Evolutionary conservation across 2,113 vertebrate genomes (phyloP), one percentile per base, ranked within the genome.

Genomic region (Zosterops lateralis): DNA sequence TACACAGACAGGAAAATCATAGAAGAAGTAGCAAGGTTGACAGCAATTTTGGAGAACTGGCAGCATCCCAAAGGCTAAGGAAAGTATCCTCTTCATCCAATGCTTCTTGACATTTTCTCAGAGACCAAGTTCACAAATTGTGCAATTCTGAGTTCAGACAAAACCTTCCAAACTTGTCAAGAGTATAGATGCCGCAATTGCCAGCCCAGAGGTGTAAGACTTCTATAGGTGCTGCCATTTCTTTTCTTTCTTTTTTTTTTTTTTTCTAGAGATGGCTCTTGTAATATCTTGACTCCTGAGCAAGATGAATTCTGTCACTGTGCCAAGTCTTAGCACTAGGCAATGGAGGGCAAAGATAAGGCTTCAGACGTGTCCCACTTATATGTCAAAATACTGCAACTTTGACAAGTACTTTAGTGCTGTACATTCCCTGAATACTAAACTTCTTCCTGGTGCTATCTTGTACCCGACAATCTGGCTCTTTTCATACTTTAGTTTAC

Each of bases 331-430:
- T 84, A 81, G 74, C 78, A 70, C 87, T 24, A 94, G 74, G 90
- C 94, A 88, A 88, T 51, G 79, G 76, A 89, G 75, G 84, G 81
- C 93, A 95, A 84, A 93, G 85, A 91, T 89, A 89, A 94, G 91
- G 64, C 91, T 95, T 96, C 93, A 95, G 92, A 92, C 42, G 5
- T 89, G 80, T 87, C 81, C 94, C 92, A 87, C 67, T 95, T 93
- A 70, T 47, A 64, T 67, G 92, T 92, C 92, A 96, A 96, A 95
- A 94, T 87, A 89, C 67, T 78, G 92, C 92, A 87, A 80, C 84
- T 64, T 10, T 96, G 92, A 89, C 90, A 95, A 96, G 84, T 84
- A 87, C 77, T 93, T 96, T 64, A 94, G 89, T 71, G 77, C 56
- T 1, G 7, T 57, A 80, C 71, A 14, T 74, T 84, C 61, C 50